These are phyloP conservation scores for Drosophila saltans DNA, from an alignment of 1,140 invertebrate species.

Conservation along the genomic window DNA sequence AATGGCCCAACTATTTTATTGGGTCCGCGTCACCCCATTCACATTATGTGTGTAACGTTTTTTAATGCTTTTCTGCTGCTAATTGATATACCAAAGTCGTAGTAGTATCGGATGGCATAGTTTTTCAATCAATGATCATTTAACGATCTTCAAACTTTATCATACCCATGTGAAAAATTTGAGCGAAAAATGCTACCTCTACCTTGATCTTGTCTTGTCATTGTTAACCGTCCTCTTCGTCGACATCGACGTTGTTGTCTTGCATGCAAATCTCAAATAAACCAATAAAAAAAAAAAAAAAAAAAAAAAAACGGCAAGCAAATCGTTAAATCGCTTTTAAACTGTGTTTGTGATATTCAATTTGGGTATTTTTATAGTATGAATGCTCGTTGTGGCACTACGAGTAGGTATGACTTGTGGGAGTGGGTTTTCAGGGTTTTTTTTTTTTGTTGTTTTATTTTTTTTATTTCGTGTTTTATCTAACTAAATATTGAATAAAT, in stretches of 20 bases:
- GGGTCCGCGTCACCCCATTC: background rate
- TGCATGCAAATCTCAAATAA: conserved; percentile 60
- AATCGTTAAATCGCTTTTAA: conserved; percentile 51
- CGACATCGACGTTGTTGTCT: conserved; percentile 21
- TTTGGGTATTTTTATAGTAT: conserved; percentile 42
- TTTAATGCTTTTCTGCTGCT: background rate
- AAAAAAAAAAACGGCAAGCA: conserved; percentile 28
- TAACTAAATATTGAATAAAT: conserved; percentile 47
- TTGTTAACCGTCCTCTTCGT: background rate
- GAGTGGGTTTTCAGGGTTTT: conserved; percentile 70
- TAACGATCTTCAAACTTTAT: conserved; percentile 6
- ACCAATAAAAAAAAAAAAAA: conserved; percentile 32
- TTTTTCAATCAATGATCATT: background rate
- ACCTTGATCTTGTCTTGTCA: conserved; percentile 71
- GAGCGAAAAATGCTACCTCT: conserved; percentile 11
- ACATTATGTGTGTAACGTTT: background rate
- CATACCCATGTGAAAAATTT: conserved; percentile 43
- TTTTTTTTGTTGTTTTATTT: no score
- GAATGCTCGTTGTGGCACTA: conserved; percentile 12
- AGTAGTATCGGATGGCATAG: background rate
- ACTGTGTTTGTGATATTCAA: conserved; percentile 67
- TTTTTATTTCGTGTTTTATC: conserved; percentile 19
- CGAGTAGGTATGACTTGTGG: conserved; percentile 46
- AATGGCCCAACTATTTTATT: background rate
- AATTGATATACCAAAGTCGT: conserved; percentile 9